Percentiles rank a stretch among this genome's conserved stretches.
Evolutionary conservation across 2,113 vertebrate species (phyloP).

Genomic region (Sinocyclocheilus anophthalmus): DNA sequence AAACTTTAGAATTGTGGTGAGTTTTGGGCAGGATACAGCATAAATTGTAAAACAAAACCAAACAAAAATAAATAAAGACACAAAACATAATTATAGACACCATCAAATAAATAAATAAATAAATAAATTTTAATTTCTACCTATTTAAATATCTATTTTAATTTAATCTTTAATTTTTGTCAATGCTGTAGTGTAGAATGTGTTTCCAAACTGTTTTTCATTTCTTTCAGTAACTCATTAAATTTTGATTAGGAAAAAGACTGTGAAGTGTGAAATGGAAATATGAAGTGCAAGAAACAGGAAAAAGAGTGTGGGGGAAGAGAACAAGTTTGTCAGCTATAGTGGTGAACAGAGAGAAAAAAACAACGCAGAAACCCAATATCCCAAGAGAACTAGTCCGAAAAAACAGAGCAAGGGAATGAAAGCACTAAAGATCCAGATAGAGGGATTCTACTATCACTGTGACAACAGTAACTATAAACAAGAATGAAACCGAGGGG

Average conservation of each 20-base stretch:
- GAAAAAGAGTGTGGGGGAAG: neutral
- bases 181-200: neutral
- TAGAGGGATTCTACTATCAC: neutral
- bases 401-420: neutral
- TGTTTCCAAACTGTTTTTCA: neutral
- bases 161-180: neutral
- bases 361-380: conserved; percentile 4
- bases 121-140: no score
- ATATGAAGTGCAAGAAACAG: conserved; percentile 24
- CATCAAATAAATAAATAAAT: neutral
- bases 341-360: neutral
- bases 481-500: conserved; percentile 13
- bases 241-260: conserved; percentile 35
- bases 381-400: neutral
- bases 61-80: neutral
- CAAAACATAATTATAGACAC: neutral
- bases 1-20: neutral
- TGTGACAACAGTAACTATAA: conserved; percentile 41
- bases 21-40: neutral
- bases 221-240: neutral
- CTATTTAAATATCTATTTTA: neutral
- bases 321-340: neutral
- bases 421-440: neutral
- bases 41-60: neutral
- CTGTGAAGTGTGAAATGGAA: conserved; percentile 32